phyloP scores from a whole-genome alignment of 2,888 invertebrate species.

The Adelphocoris suturalis region DNA sequence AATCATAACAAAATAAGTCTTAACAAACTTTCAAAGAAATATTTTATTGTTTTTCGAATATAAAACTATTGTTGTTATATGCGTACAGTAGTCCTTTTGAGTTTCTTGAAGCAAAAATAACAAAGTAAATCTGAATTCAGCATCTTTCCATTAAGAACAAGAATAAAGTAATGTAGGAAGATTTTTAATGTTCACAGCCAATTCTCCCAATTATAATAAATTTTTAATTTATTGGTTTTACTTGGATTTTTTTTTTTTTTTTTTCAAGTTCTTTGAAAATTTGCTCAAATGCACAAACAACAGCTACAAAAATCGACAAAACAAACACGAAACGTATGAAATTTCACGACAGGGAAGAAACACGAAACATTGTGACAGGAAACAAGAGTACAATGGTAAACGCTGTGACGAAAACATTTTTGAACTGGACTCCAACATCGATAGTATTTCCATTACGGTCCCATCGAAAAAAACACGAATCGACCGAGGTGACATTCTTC shows the following conservation, averaged over 20 bases:
- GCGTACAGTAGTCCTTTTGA: too few relatives aligned
- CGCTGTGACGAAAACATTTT: too few relatives aligned
- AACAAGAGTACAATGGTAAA: background rate
- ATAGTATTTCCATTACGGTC: background rate
- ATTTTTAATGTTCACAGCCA: too few relatives aligned
- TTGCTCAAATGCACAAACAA: background rate
- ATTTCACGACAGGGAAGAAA: background rate
- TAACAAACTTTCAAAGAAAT: background rate
- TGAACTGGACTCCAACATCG: too few relatives aligned
- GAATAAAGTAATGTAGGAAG: background rate
- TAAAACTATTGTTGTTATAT: too few relatives aligned
- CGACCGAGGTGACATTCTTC: slow-evolving; percentile 1
- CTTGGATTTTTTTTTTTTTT: too few relatives aligned
- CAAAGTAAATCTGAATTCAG: too few relatives aligned
- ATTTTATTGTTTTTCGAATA: too few relatives aligned
- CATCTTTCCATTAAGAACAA: background rate
- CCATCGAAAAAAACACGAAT: background rate
- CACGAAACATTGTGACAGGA: background rate
- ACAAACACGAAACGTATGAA: background rate
- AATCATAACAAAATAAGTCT: background rate
- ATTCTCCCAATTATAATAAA: too few relatives aligned
- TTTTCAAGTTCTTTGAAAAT: background rate
- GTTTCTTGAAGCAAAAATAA: too few relatives aligned
- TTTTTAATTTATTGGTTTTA: too few relatives aligned
- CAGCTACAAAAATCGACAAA: background rate